These are phyloP conservation scores for Drepana falcataria DNA, from an alignment of 2,888 invertebrate species.

Conservation along the genomic window DNA sequence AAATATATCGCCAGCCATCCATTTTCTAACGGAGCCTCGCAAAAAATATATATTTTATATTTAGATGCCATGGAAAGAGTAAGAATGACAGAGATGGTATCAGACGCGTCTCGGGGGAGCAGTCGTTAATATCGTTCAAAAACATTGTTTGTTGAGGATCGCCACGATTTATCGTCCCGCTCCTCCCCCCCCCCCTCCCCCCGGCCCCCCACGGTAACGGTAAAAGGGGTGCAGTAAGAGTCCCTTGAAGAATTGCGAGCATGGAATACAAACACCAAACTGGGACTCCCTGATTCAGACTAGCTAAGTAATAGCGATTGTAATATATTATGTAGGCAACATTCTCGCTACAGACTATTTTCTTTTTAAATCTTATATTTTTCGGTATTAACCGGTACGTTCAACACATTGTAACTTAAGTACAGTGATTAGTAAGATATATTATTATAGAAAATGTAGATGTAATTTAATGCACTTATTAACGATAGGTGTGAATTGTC, in stretches of 20 bases:
- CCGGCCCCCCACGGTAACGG: slow-evolving; percentile 6
- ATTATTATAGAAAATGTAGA: no score
- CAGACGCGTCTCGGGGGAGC: slow-evolving; percentile 32
- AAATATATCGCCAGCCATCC: slow-evolving; percentile 20
- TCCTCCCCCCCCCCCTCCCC: slow-evolving; percentile 9
- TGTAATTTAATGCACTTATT: no score
- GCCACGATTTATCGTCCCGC: slow-evolving; percentile 55
- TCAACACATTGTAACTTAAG: no score
- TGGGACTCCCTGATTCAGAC: slow-evolving; percentile 3
- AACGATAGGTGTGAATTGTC: no score
- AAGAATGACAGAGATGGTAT: slow-evolving; percentile 57
- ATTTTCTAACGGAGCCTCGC: slow-evolving; percentile 16
- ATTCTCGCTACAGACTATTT: no score
- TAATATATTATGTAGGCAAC: no score
- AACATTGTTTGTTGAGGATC: slow-evolving; percentile 68
- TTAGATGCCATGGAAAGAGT: slow-evolving; percentile 49
- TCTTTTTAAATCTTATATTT: no score
- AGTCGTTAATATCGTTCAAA: slow-evolving; percentile 67
- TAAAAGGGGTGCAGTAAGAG: not conserved
- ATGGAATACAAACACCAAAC: not conserved
- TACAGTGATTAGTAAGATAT: no score
- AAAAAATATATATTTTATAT: slow-evolving; percentile 35
- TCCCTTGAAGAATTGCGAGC: not conserved
- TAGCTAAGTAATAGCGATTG: no score
- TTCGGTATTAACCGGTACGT: no score